Evolutionary conservation across 2,113 vertebrate species (phyloP), one percentile per base, ranked within the genome.

Genomic region (Eubucco bourcierii): DNA sequence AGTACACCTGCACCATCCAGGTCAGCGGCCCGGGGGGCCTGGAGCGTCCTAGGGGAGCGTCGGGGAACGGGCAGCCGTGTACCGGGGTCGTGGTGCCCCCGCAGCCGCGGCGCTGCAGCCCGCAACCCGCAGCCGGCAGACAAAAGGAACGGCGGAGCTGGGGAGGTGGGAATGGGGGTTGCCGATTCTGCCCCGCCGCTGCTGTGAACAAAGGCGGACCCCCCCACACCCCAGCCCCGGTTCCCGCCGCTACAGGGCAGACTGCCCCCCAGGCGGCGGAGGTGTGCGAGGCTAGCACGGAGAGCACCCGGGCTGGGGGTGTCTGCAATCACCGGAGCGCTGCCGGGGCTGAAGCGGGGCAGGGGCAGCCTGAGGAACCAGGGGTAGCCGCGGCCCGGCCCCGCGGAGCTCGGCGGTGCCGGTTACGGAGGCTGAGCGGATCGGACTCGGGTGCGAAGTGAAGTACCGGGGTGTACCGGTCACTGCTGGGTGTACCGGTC

Each of bases 1-100:
- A 99, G 97, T 99, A 99, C 97, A 98, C 98, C 94, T 99, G 99
- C 98, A 99, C 98, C 97, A 98, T 99, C 95, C 98, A 99, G 98
- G 98, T 99, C 90, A 97, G 98, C 96, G 89, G 24, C 56, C 64
- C 29, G 61, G 18, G 31, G 52, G 33, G 59, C 28, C 24, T 15
- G 53, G 24, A 52, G 39, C 20, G 72, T 29, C 15, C 53, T 27
- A 16, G 18, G 71, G 31, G 29, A 20, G 37, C 16, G 23, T 52
- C 29, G 28, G 71, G 37, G 37, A 16, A 12, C 37, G 55, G 31
- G 8, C 55, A 19, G 12, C 29, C 34, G 31, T 39, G 20, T 25
- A 12, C 28, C 5, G 59, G 44, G 59, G 17, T 29, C 31, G 64
- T 34, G 53, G 15, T 4, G 39, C 17, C n/a, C 39, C 72, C 63